Evolutionary conservation across 2,888 invertebrate genomes (phyloP).

Genomic region (Heteromyza rotundicornis): DNA sequence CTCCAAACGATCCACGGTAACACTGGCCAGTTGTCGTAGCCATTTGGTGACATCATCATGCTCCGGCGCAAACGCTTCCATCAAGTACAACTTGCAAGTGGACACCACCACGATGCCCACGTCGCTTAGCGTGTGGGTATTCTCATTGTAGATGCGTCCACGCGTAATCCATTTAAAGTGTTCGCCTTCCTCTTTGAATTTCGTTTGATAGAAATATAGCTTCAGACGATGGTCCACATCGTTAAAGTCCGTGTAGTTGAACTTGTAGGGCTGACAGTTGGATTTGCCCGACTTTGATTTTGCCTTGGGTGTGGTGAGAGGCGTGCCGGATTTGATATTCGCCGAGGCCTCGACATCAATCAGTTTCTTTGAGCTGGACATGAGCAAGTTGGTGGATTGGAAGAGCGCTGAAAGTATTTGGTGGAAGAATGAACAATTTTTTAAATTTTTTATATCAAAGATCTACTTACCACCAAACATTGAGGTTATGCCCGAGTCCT

Average conservation of each 20-base stretch:
- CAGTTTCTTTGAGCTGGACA: constrained; percentile 57
- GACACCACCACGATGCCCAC: constrained; percentile 65
- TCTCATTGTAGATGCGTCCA: constrained; percentile 63
- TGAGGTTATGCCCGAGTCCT: constrained; percentile 49
- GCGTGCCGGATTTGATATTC: constrained; percentile 31
- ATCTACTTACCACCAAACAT: constrained; percentile 63
- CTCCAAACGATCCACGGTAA: constrained; percentile 63
- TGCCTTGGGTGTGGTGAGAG: constrained; percentile 7
- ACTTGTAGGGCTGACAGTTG: constrained; percentile 61
- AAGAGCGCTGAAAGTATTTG: constrained; percentile 60
- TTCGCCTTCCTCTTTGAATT: constrained; percentile 66
- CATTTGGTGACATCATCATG: constrained; percentile 66
- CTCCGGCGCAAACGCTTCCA: constrained; percentile 64
- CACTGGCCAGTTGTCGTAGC: constrained; percentile 64
- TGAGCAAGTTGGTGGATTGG: constrained; percentile 63
- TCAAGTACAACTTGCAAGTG: constrained; percentile 65
- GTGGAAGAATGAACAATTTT: too few relatives aligned
- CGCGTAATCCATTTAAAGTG: constrained; percentile 65
- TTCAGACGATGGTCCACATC: constrained; percentile 69
- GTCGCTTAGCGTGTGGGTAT: constrained; percentile 55
- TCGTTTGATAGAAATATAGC: constrained; percentile 65
- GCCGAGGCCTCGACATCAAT: constrained; percentile 43
- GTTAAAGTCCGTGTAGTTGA: constrained; percentile 66
- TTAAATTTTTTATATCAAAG: background rate
- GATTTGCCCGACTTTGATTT: background rate